Percentiles rank a stretch among this genome's conserved stretches.
These are phyloP conservation scores for Fragum whitleyi DNA, from an alignment of 2,888 invertebrate genomes.

Conservation along the genomic window DNA sequence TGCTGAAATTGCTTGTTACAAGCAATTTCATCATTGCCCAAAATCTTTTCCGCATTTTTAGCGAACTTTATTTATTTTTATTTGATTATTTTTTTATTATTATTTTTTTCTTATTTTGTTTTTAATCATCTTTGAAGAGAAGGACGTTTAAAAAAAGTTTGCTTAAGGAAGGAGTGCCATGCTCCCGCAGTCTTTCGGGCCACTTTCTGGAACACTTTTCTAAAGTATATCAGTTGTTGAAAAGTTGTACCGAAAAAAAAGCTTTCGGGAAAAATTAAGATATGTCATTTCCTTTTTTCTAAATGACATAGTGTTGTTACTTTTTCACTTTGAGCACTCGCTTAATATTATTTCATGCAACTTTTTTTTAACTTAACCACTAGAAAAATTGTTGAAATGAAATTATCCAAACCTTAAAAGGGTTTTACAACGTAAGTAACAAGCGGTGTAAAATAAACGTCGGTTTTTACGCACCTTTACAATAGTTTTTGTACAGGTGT, in stretches of 20 bases:
- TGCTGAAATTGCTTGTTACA: neutral
- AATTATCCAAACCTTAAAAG: no score
- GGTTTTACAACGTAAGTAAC: no score
- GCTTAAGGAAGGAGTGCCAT: neutral
- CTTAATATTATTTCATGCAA: no score
- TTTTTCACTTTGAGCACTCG: no score
- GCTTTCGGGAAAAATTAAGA: no score
- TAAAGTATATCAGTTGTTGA: no score
- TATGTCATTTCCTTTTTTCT: no score
- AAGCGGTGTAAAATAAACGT: neutral
- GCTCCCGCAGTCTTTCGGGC: neutral
- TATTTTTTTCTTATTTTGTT: neutral
- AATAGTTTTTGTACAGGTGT: neutral
- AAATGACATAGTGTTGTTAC: no score
- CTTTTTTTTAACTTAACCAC: no score
- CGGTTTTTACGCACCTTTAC: neutral
- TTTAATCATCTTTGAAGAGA: neutral
- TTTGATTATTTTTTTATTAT: neutral
- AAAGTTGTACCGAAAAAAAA: no score
- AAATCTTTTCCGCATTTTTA: neutral
- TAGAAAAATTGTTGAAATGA: no score
- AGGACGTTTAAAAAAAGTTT: neutral
- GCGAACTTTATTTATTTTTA: no score
- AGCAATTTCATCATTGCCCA: slow-evolving; percentile 12
- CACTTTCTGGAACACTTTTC: neutral